phyloP scores from a whole-genome alignment of 2,113 vertebrate genomes.

The Piprites chloris region DNA sequence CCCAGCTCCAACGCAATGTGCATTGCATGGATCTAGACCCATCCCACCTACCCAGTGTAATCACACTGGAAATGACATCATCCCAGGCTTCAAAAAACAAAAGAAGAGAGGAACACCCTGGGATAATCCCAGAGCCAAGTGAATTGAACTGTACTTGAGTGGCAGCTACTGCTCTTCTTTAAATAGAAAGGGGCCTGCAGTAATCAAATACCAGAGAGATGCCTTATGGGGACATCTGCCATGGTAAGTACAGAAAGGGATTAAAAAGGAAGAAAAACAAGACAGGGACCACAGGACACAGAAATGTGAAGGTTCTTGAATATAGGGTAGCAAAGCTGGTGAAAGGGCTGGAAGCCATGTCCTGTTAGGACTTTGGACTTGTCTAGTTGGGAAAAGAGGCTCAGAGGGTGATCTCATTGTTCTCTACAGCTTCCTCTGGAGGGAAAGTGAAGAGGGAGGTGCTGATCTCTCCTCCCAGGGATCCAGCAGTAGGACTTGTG shows the following conservation, averaged over 20 bases:
- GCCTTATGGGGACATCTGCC: not conserved
- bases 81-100: not conserved
- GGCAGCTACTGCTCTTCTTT: not conserved
- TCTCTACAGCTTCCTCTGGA: not conserved
- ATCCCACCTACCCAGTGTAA: not conserved
- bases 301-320: not conserved
- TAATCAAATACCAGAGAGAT: not conserved
- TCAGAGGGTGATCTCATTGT: not conserved
- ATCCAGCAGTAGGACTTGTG: not conserved
- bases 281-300: rapidly evolving
- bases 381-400: not conserved
- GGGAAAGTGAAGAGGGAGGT: not conserved
- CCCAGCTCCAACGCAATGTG: not conserved
- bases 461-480: not conserved
- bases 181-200: not conserved
- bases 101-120: not conserved
- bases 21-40: not conserved
- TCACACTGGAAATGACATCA: not conserved
- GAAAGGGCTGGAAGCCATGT: not conserved
- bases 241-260: not conserved
- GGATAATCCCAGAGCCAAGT: not conserved
- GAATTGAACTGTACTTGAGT: not conserved
- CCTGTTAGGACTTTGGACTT: not conserved
- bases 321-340: not conserved
- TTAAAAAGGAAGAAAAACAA: not conserved